These are phyloP conservation scores for Heteromyza rotundicornis DNA, from an alignment of 2,888 invertebrate genomes.

Conservation along the genomic window DNA sequence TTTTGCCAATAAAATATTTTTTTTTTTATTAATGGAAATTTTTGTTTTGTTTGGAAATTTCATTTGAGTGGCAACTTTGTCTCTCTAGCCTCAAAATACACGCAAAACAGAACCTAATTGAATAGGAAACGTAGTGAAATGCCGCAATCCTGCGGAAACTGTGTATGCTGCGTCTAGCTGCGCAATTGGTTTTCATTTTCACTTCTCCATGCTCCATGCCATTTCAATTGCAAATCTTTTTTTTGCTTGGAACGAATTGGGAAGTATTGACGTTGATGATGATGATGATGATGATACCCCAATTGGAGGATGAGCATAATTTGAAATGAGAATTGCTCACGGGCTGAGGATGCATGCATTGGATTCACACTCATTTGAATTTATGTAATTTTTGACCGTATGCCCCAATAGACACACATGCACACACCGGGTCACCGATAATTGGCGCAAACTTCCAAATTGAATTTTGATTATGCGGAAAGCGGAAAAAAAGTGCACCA, in stretches of 20 bases:
- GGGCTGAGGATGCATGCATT: neutral
- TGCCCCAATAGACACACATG: neutral
- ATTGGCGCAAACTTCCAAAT: constrained; percentile 10
- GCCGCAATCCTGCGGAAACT: neutral
- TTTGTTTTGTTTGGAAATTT: too few species aligned
- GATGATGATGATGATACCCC: neutral
- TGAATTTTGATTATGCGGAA: constrained; percentile 2
- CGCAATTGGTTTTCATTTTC: neutral
- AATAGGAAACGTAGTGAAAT: neutral
- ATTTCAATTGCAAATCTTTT: constrained; percentile 14
- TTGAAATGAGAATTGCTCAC: too few species aligned
- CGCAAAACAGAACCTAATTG: neutral
- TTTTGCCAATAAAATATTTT: too few species aligned
- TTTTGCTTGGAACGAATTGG: constrained; percentile 4
- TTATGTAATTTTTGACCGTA: constrained; percentile 5
- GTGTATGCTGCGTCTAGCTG: neutral
- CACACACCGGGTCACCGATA: constrained; percentile 8
- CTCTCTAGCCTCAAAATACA: neutral
- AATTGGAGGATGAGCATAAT: neutral
- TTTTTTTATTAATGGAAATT: too few species aligned
- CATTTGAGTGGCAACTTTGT: neutral
- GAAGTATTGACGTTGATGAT: constrained; percentile 13
- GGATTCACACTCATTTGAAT: constrained; percentile 14
- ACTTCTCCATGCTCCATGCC: neutral
- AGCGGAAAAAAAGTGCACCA: neutral